Evolutionary conservation across 2,113 vertebrate species (phyloP).

Genomic region (Junco hyemalis): DNA sequence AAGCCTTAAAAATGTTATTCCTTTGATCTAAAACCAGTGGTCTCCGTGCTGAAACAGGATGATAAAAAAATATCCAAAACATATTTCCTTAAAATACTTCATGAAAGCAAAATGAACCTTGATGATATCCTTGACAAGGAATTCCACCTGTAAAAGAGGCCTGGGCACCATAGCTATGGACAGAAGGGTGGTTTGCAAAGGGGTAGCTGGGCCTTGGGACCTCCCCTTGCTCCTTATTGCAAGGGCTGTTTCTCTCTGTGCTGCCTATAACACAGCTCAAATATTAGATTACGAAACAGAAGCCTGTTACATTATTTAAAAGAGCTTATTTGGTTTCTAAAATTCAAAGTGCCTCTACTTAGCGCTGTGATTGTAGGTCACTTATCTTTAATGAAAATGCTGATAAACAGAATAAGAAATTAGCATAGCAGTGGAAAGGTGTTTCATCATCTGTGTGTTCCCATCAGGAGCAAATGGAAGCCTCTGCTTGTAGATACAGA

Average conservation of each 20-base stretch:
- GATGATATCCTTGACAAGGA: not conserved
- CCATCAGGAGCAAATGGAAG: not conserved
- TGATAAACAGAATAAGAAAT: conserved; percentile 5
- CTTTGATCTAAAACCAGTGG: not conserved
- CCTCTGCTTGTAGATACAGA: not conserved
- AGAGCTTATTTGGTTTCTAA: not conserved
- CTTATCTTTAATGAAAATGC: not conserved
- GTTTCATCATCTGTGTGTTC: not conserved
- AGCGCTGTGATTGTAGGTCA: not conserved
- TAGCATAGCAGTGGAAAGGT: not conserved
- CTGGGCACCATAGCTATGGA: not conserved
- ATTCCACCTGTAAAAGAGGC: not conserved
- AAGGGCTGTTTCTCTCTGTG: not conserved
- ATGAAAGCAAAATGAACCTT: not conserved
- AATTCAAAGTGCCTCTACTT: not conserved
- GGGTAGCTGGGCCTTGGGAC: not conserved
- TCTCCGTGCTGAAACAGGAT: not conserved
- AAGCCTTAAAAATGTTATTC: not conserved
- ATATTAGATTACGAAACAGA: not conserved
- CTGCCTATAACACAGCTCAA: not conserved
- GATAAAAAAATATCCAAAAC: not conserved
- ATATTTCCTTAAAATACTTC: not conserved
- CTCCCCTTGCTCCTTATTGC: not conserved
- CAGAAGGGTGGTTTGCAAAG: not conserved
- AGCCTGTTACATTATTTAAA: not conserved